These are phyloP conservation scores for Falco berigora DNA, from an alignment of 2,797 vertebrate species.

Conservation along the genomic window DNA sequence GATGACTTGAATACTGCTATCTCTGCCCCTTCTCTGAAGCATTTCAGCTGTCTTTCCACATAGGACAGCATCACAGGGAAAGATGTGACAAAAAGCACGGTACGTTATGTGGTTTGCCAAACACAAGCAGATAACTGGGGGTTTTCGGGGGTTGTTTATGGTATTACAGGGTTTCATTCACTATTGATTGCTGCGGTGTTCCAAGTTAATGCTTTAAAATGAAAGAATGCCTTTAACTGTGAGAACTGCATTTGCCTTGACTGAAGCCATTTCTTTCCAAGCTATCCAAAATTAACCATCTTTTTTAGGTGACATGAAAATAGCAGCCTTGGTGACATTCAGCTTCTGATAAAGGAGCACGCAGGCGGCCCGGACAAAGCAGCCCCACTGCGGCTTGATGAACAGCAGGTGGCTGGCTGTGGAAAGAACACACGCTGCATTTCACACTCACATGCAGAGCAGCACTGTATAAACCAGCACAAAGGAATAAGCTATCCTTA, in stretches of 20 bases:
- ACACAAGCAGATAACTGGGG: not conserved
- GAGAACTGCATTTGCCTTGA: not conserved
- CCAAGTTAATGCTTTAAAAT: not conserved
- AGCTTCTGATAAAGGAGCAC: not conserved
- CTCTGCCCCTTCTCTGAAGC: not conserved
- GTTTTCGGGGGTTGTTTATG: not conserved
- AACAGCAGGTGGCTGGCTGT: not conserved
- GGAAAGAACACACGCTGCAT: not conserved
- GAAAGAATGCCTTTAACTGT: not conserved
- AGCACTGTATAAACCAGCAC: not conserved
- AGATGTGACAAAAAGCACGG: not conserved
- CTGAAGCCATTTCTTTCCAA: not conserved
- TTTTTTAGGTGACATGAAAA: not conserved
- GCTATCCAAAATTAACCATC: not conserved
- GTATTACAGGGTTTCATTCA: not conserved
- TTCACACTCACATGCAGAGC: not conserved
- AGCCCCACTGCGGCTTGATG: rapidly evolving
- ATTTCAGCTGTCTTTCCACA: not conserved
- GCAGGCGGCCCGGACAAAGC: not conserved
- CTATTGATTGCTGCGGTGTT: not conserved
- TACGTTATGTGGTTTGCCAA: not conserved
- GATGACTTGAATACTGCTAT: not conserved
- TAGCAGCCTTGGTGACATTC: not conserved
- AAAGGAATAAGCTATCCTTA: not conserved
- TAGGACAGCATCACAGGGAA: not conserved